Evolutionary conservation across 2,797 vertebrate species (phyloP), one percentile per base, ranked within the genome.

Genomic region (Setipinna tenuifilis): DNA sequence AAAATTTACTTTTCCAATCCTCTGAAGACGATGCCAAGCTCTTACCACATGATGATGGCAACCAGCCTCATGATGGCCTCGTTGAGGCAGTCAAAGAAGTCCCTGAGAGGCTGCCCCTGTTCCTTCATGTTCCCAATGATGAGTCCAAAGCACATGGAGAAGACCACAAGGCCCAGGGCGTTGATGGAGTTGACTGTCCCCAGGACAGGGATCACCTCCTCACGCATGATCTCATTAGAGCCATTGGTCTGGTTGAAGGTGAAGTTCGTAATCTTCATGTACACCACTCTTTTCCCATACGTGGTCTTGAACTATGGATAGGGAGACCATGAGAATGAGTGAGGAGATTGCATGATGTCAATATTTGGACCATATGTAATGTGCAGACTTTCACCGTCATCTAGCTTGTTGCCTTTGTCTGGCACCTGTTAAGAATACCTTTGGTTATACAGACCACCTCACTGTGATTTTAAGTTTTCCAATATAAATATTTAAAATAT

Each of bases 111-210:
- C 85, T 93, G 92, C 0, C 96, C 96, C 86, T 95, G 91, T 23
- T 97, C 96, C 87, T 91, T 93, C 96, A 97, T 96, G 91, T 85
- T 93, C 7, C 95, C 95, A 19, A 97, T 96, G 88, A 95, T 96
- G 80, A 97, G 94, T 19, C 96, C 96, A 11, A 97, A 97, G 87
- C 93, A 93, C 59, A 97, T 94, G 90, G 96, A 96, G 92, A 97
- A 97, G 14, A 96, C 95, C 84, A 97, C 96, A 82, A 97, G 90
- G 57, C 96, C 96, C 2, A 95, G 92, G 11, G 98, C 98, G 46
- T 99, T 99, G 89, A 99, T 92, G n/a, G 97, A 97, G 14, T 98
- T 97, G 41, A 98, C 97, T 0, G 96, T 85, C 3, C 97, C 97
- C 0, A 97, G 95, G 11, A 98, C 93, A 0, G 98, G 97, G 85